Evolutionary conservation across 1,140 invertebrate genomes (phyloP).

Genomic region (Bombus waltoni): DNA sequence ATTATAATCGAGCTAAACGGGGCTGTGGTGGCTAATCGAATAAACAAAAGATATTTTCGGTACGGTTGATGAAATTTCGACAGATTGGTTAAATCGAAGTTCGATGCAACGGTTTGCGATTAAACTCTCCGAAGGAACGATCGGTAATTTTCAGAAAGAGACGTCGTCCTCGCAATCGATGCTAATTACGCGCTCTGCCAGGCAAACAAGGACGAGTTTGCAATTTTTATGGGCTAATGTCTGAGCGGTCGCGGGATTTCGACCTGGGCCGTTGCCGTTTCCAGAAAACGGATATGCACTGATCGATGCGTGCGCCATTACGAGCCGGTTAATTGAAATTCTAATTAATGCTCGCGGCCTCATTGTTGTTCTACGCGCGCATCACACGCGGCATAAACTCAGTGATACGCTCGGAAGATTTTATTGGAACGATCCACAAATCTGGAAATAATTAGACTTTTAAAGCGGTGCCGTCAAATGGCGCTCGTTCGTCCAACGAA

Average conservation of each 20-base stretch:
- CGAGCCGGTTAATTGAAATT: neutral
- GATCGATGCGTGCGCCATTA: slow-evolving; percentile 26
- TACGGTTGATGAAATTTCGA: neutral
- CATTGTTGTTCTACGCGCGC: slow-evolving; percentile 12
- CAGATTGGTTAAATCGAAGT: neutral
- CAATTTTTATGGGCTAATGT: slow-evolving; percentile 47
- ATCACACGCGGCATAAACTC: slow-evolving; percentile 8
- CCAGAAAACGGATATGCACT: slow-evolving; percentile 6
- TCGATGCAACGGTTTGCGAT: neutral
- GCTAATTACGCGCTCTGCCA: slow-evolving; percentile 33
- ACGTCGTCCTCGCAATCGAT: neutral
- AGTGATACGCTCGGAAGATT: slow-evolving; percentile 26
- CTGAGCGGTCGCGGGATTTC: slow-evolving; percentile 22
- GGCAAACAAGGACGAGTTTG: slow-evolving; percentile 37
- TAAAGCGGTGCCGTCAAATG: neutral
- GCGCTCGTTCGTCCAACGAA: neutral
- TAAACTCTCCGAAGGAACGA: neutral
- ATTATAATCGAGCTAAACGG: too few species aligned
- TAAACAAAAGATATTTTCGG: neutral
- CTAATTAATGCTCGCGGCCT: slow-evolving; percentile 17
- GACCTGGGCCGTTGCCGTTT: neutral
- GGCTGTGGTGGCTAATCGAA: too few species aligned
- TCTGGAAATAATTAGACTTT: slow-evolving; percentile 20
- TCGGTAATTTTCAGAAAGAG: slow-evolving; percentile 2
- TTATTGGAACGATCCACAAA: slow-evolving; percentile 6